Evolutionary conservation across 2,888 invertebrate genomes (phyloP).

Genomic region (Quadroppia sp.): DNA sequence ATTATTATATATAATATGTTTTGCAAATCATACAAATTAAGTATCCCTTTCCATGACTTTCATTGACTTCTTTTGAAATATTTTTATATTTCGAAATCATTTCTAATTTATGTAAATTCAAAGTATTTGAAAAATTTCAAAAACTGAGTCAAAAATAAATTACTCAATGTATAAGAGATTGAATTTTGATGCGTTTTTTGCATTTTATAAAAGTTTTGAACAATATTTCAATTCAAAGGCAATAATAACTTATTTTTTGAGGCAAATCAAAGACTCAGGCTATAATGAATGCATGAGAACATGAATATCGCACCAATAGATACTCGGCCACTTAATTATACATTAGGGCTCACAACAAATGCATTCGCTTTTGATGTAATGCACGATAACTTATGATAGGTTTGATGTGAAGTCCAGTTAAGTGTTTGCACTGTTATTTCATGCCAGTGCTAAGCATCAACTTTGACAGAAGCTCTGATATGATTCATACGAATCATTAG

Average conservation of each 20-base stretch:
- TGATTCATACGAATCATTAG: slow-evolving; percentile 14
- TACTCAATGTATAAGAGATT: too few species aligned
- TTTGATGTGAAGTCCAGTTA: background rate
- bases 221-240: background rate
- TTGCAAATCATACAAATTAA: too few species aligned
- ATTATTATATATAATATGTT: too few species aligned
- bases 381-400: background rate
- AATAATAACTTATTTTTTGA: too few species aligned
- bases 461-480: slow-evolving; percentile 1
- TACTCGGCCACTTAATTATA: background rate
- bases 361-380: background rate
- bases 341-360: background rate
- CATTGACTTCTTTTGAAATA: too few species aligned
- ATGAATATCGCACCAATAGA: background rate
- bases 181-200: too few species aligned
- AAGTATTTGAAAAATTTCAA: too few species aligned
- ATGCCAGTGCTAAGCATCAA: background rate
- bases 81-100: too few species aligned
- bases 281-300: background rate
- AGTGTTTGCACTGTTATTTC: background rate
- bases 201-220: background rate
- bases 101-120: too few species aligned
- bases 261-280: too few species aligned
- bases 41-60: too few species aligned
- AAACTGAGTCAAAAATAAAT: too few species aligned